Evolutionary conservation across 92 coral and sea anemone genomes (phyloP), one percentile per base, ranked within the genome.

Genomic region (Heteractis magnifica): DNA sequence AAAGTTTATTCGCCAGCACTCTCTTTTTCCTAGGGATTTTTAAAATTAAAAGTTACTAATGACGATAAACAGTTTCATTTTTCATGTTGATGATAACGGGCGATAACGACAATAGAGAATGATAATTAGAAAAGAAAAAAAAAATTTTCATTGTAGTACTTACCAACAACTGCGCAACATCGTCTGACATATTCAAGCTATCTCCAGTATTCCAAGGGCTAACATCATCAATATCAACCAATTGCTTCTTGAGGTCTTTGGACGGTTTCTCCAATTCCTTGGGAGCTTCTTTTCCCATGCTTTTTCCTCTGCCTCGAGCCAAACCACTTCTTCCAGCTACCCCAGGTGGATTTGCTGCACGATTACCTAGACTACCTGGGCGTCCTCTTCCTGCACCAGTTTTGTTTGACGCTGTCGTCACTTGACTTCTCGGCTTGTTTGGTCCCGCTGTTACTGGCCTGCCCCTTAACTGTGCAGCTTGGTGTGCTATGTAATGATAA

Each of bases 121-220:
- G 44, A 34, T 34, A 26, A 34, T 34, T 2, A 34, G 44, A 34
- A 34, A 34, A 34, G 44, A 34, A 34, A 34, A 34, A 34, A 34
- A 34, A 34, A 34, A 34, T 34, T 2, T 34, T 34, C 44, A 34
- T 2, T 34, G 44, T 34, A 34, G 44, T 34, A 84, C 95, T 79
- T 86, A 97, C 99, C 94, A 97, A 77, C 23, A 97, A 91, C 72
- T 94, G 96, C 52, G 99, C 98, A 76, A 97, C 91, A 83, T 94
- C 99, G 59, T 97, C 99, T 12, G 99, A 97, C 87, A 91, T 85
- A 74, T 79, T 87, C 72, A 94, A 74, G 83, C 82, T 90, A 86
- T 90, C 94, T 23, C 79, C 90, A 58, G 90, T 91, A 82, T 86
- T 90, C 94, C 91, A 92, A 0, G 92, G 92, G 81, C 90, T 89